These are phyloP conservation scores for Saxidomus purpurata DNA, from an alignment of 1,140 invertebrate species.

Conservation along the genomic window DNA sequence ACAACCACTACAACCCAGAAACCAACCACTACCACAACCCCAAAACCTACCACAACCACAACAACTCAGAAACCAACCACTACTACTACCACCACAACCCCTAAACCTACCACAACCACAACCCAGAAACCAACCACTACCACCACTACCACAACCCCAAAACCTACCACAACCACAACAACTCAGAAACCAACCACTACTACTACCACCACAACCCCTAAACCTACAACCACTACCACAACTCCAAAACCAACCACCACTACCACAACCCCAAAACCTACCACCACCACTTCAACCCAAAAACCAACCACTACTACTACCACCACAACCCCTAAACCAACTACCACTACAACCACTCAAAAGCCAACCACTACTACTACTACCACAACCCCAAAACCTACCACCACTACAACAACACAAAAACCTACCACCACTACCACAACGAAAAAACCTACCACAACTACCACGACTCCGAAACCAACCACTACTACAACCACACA, in stretches of 20 bases:
- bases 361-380: slow-evolving; percentile 18
- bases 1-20: slow-evolving; percentile 43
- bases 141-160: neutral
- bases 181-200: slow-evolving; percentile 38
- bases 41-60: slow-evolving; percentile 47
- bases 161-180: slow-evolving; percentile 12
- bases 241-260: slow-evolving; percentile 38
- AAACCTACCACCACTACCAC: slow-evolving; percentile 8
- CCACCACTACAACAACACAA: neutral
- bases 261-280: neutral
- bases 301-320: slow-evolving; percentile 24
- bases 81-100: slow-evolving; percentile 28
- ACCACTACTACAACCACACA: neutral
- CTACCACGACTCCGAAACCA: slow-evolving; percentile 10
- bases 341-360: slow-evolving; percentile 3
- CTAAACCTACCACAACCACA: slow-evolving; percentile 8
- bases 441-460: neutral
- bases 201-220: slow-evolving; percentile 13
- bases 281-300: neutral
- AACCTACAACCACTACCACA: slow-evolving; percentile 25
- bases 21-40: slow-evolving; percentile 46
- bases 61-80: slow-evolving; percentile 50
- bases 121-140: slow-evolving; percentile 33
- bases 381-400: neutral
- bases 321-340: neutral